Evolutionary conservation across 1,140 invertebrate genomes (phyloP), one percentile per base, ranked within the genome.

Genomic region (Gryon sp.): DNA sequence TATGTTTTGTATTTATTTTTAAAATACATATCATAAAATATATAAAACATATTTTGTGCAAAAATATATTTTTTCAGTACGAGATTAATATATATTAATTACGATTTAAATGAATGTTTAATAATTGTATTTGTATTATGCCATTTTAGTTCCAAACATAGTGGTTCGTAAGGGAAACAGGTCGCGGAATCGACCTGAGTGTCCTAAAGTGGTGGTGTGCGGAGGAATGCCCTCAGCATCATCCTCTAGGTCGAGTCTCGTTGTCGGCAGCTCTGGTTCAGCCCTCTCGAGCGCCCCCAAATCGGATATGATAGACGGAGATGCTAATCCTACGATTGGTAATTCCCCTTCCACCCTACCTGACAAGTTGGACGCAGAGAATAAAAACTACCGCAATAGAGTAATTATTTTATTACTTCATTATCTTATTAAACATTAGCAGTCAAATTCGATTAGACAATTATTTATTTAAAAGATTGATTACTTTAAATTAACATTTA

Each of bases 171-270:
- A 87, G 76, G 82, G 82, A 70, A 80, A 60, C 78, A 85, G 84
- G 79, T 85, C 38, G 18, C 19, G n/a, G 22, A 84, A 82, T 50
- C 82, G 86, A 79, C 83, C 84, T 80, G 84, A 84, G 59, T 83
- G 86, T 84, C 83, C 85, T 69, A 83, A 77, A 66, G 82, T 83
- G 76, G 82, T 83, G 78, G 81, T 81, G 74, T 82, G 80, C 76
- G 80, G 84, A 83, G 86, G 84, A 81, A 86, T 89, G 83, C 87
- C 88, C 79, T 87, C 87, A 53, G 77, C 86, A 82, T 84, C 87
- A 72, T 82, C 81, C 68, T 78, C 83, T 57, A 85, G 80, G 70
- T 83, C 85, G 81, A 83, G 72, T 80, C 81, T 85, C 78, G 76
- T 83, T 63, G 46, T 82, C 78, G 81, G 80, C 76, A 78, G 69